Conservation (phyloP, 2,888 invertebrate genomes). For the Drosophila cognata region DNA sequence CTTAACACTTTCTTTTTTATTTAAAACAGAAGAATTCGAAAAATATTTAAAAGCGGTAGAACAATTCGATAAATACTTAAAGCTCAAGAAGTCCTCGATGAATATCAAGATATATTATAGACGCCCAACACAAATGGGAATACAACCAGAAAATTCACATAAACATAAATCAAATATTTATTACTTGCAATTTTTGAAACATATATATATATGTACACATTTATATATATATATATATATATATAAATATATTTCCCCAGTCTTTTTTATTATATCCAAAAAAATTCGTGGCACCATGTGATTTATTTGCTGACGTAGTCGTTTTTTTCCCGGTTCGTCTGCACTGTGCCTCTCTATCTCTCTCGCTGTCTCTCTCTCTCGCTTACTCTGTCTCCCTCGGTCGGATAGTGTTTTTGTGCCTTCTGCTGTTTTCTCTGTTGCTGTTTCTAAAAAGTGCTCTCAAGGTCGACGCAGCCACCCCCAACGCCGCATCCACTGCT, state of each 20-base stretch:
- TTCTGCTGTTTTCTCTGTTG: constrained; percentile 20
- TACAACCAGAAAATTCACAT: not conserved
- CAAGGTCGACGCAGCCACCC: constrained; percentile 42
- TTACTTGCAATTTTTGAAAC: not conserved
- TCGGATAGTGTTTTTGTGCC: not conserved
- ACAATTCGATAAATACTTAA: not conserved
- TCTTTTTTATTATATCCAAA: constrained; percentile 37
- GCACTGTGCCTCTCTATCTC: not conserved
- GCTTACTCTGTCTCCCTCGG: not conserved
- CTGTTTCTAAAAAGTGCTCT: constrained; percentile 37
- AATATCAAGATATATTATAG: not conserved
- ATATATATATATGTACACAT: not conserved
- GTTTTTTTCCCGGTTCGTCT: not conserved
- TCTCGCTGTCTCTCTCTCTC: constrained; percentile 2
- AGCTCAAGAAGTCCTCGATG: not conserved
- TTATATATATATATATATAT: constrained; percentile 6
- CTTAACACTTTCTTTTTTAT: not conserved
- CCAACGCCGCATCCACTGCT: too few relatives aligned
- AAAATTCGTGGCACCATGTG: constrained; percentile 53
- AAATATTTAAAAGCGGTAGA: not conserved
- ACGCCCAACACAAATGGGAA: not conserved
- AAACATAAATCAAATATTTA: not conserved
- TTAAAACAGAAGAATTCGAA: not conserved
- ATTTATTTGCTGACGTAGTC: constrained; percentile 67
- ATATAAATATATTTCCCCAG: constrained; percentile 19